Evolutionary conservation across 2,888 invertebrate genomes (phyloP).

Genomic region (Chymomyza fuscimana): DNA sequence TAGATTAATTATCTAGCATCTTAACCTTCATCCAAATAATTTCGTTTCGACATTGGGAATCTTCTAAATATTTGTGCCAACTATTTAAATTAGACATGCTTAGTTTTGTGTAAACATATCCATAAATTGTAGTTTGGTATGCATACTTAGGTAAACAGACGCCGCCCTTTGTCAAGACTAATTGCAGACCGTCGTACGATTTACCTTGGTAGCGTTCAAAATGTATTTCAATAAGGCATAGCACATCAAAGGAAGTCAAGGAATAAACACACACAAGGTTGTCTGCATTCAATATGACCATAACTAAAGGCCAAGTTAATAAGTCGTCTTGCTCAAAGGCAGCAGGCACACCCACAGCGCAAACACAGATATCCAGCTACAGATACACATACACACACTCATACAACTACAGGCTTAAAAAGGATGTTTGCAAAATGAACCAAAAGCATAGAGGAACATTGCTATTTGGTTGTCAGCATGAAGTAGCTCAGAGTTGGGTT

Average conservation of each 20-base stretch:
- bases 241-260: not conserved
- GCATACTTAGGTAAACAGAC: conserved; percentile 42
- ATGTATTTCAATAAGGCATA: conserved; percentile 38
- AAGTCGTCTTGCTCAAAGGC: not conserved
- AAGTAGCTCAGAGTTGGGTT: conserved; percentile 38
- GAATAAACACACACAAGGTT: conserved; percentile 15
- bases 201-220: conserved; percentile 43
- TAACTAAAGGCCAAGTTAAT: not conserved
- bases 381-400: not conserved
- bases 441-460: conserved; percentile 12
- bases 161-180: conserved; percentile 31
- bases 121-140: not conserved
- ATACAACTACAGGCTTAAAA: not conserved
- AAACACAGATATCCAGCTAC: not conserved
- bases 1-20: too few species aligned
- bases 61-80: not conserved
- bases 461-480: conserved; percentile 7
- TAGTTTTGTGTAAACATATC: not conserved
- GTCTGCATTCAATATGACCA: not conserved
- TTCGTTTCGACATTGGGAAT: not conserved
- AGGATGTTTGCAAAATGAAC: conserved; percentile 43
- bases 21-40: not conserved
- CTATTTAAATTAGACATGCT: not conserved
- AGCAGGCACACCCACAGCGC: not conserved
- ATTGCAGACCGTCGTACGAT: conserved; percentile 34